phyloP scores from a whole-genome alignment of 2,797 vertebrate genomes.

The Anguilla anguilla region DNA sequence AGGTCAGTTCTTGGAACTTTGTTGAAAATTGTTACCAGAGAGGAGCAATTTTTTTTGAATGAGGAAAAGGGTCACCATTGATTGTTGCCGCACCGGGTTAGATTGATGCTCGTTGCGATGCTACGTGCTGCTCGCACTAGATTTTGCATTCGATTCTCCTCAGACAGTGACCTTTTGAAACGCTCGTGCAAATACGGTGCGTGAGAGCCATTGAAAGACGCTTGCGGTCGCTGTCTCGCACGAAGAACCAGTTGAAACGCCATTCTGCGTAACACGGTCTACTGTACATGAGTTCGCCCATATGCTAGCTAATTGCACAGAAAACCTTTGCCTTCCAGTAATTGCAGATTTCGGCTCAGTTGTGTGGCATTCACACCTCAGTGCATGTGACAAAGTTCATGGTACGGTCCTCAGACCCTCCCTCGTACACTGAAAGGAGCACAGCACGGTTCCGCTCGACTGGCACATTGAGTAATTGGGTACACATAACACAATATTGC shows the following conservation, averaged over 20 bases:
- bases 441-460: neutral
- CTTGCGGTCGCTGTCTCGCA: neutral
- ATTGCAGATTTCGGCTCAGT: conserved; percentile 18
- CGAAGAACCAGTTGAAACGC: neutral
- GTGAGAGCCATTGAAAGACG: neutral
- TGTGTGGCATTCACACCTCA: conserved; percentile 19
- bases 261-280: neutral
- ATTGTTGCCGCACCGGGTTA: neutral
- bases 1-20: neutral
- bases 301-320: neutral
- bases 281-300: neutral
- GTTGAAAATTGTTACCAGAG: neutral
- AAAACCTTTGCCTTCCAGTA: neutral
- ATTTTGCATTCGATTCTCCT: neutral
- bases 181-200: neutral
- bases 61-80: neutral
- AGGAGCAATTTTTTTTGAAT: neutral
- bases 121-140: neutral
- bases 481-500: neutral
- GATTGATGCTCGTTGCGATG: neutral
- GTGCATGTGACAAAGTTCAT: neutral
- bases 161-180: neutral
- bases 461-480: neutral
- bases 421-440: neutral
- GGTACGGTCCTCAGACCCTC: neutral